Evolutionary conservation across 2,888 invertebrate species (phyloP).

Genomic region (Sesia bembeciformis): DNA sequence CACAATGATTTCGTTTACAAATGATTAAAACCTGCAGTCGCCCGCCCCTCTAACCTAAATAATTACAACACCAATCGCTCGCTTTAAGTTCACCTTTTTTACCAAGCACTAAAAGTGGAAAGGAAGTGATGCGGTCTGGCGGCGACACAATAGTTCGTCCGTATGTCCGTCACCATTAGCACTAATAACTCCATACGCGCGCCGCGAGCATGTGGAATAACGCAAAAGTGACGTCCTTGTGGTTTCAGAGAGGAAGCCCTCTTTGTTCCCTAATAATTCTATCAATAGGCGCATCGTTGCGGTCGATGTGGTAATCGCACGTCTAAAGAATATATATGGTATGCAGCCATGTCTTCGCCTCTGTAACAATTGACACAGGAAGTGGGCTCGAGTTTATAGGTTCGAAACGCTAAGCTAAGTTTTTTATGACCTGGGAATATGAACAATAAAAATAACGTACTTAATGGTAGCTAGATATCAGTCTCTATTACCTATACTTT

Average conservation of each 20-base stretch:
- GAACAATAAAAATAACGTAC: too few species aligned
- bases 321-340: conserved; percentile 40
- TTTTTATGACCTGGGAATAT: too few species aligned
- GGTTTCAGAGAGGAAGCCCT: conserved; percentile 44
- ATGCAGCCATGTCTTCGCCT: conserved; percentile 22
- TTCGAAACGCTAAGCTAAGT: too few species aligned
- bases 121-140: conserved; percentile 46
- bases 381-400: conserved; percentile 4
- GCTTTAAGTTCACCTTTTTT: conserved; percentile 1
- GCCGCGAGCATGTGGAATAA: conserved; percentile 32
- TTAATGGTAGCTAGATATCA: too few species aligned
- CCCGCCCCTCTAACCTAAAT: neutral
- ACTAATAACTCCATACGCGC: conserved; percentile 59
- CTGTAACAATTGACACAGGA: conserved; percentile 35
- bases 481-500: too few species aligned
- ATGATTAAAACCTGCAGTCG: neutral
- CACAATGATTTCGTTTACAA: too few species aligned
- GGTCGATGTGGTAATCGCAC: conserved; percentile 52
- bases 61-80: neutral
- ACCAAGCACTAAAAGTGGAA: conserved; percentile 13
- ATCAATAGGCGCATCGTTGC: conserved; percentile 57
- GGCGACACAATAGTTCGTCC: conserved; percentile 35
- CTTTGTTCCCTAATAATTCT: conserved; percentile 54
- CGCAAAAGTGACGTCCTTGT: conserved; percentile 42
- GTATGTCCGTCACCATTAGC: conserved; percentile 46